These are phyloP conservation scores for Prionailurus bengalensis DNA, from an alignment of 2,113 vertebrate species.

Conservation along the genomic window DNA sequence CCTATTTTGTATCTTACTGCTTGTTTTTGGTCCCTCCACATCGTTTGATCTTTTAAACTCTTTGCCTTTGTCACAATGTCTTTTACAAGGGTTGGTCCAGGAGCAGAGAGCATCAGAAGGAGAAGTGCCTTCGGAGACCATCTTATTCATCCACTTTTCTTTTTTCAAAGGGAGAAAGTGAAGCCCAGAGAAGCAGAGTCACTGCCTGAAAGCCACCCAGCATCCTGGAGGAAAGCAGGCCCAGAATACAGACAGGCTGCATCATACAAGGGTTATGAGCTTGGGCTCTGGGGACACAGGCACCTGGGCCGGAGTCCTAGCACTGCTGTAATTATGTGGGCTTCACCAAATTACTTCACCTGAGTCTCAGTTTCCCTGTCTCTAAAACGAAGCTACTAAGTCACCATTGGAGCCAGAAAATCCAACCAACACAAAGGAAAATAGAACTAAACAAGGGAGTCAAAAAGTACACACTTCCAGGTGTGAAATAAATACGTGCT, in stretches of 20 bases:
- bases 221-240: fast-evolving
- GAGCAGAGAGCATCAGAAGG: fast-evolving
- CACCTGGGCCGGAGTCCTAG: not conserved
- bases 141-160: not conserved
- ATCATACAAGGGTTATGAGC: not conserved
- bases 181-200: not conserved
- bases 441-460: not conserved
- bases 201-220: not conserved
- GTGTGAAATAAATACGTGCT: not conserved
- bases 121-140: not conserved
- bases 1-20: not conserved
- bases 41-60: not conserved
- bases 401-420: not conserved
- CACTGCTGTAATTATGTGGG: not conserved
- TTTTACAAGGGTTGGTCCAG: not conserved
- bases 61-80: not conserved
- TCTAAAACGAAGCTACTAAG: not conserved
- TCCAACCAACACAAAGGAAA: not conserved
- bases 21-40: not conserved
- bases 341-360: not conserved
- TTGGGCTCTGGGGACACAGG: not conserved
- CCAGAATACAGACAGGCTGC: not conserved
- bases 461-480: not conserved
- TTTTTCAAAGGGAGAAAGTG: not conserved
- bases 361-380: not conserved